phyloP scores from a whole-genome alignment of 2,797 vertebrate genomes.

The Sarcophilus harrisii region DNA sequence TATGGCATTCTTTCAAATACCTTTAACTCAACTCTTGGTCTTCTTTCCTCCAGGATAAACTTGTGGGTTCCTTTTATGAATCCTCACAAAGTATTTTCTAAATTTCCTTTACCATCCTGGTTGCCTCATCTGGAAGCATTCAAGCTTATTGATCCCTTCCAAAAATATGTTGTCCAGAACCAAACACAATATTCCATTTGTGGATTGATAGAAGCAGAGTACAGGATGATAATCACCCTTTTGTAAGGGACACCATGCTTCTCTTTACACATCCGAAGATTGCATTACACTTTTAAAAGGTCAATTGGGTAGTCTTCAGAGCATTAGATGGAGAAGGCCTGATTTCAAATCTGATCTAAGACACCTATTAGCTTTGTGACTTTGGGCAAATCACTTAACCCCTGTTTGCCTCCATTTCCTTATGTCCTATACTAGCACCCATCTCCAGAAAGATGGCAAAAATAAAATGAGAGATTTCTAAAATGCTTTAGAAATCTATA shows the following conservation, averaged over 20 bases:
- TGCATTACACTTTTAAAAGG: neutral
- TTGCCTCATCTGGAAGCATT: neutral
- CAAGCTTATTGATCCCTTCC: neutral
- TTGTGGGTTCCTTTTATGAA: neutral
- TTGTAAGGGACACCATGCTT: no score
- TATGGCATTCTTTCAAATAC: neutral
- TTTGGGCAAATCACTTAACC: neutral
- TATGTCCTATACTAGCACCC: neutral
- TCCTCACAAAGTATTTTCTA: neutral
- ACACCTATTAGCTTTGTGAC: neutral
- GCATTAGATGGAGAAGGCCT: neutral
- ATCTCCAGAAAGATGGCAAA: neutral
- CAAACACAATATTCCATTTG: no score
- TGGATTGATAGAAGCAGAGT: no score
- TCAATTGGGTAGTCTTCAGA: neutral
- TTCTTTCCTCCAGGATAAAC: neutral
- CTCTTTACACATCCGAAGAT: neutral
- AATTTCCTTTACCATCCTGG: neutral
- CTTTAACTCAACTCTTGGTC: neutral
- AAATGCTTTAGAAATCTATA: neutral
- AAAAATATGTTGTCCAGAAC: neutral
- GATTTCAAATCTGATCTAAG: neutral
- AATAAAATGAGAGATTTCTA: neutral
- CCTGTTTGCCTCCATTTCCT: neutral
- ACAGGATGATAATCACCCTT: no score